Conservation (phyloP, 2,797 vertebrate species). For the Tinamus major region DNA sequence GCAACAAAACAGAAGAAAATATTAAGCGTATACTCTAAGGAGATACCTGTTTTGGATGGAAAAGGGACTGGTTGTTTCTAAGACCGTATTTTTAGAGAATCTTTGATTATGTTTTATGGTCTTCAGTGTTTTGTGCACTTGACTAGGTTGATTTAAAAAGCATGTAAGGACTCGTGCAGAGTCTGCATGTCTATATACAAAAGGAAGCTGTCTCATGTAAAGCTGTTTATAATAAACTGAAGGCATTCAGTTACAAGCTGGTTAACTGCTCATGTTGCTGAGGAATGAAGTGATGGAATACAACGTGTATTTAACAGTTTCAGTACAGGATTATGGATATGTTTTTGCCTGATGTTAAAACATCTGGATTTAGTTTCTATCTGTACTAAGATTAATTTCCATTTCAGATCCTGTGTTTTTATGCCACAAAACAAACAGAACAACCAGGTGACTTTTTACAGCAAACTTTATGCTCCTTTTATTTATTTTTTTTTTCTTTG, state of each 20-base stretch:
- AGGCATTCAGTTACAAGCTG: neutral
- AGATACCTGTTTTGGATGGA: neutral
- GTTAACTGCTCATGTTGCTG: slow-evolving; percentile 1
- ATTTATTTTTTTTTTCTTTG: slow-evolving; percentile 7
- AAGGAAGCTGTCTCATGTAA: neutral
- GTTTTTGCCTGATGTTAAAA: slow-evolving; percentile 1
- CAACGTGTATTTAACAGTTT: slow-evolving; percentile 20
- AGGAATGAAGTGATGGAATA: slow-evolving; percentile 24
- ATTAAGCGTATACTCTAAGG: neutral
- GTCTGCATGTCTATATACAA: neutral
- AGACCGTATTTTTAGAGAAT: neutral
- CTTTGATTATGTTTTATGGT: neutral
- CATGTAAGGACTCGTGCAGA: neutral
- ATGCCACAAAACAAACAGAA: slow-evolving; percentile 34
- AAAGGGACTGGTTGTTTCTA: neutral
- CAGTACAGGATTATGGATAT: neutral
- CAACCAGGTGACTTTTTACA: neutral
- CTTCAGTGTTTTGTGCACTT: neutral
- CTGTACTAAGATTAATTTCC: neutral
- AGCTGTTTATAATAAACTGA: slow-evolving; percentile 21
- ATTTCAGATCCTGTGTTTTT: slow-evolving; percentile 46
- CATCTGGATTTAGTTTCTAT: slow-evolving; percentile 27
- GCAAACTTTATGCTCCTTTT: slow-evolving; percentile 27
- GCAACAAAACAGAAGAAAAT: neutral
- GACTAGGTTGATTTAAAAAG: neutral